Base-by-base conservation (phyloP, 2,113 vertebrate species). In the Paracanthobrama guichenoti region DNA sequence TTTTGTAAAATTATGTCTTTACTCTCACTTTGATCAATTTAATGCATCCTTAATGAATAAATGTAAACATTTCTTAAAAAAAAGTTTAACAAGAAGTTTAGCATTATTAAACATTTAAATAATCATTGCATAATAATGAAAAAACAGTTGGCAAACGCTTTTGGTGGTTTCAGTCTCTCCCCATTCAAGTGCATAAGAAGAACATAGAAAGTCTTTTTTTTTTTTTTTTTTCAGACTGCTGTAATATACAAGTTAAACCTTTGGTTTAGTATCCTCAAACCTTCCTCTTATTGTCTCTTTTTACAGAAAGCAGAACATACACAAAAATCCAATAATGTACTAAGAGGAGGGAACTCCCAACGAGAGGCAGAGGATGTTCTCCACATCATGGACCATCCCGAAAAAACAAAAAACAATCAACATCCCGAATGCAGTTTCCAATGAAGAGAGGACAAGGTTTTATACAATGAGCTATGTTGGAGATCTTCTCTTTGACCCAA, bases 231-330 rank as follows among this genome's bases (percentile, higher is more conserved):
- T 5, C 60, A 64, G 5, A 28, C 24, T 62, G 12, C 5, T 62
- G 62, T 64, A 28, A 64, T 64, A 16, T 1, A 18, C 6, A 53
- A 18, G 50, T 53, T 53, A 53, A 31, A 64, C 60, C 26, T 64
- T 24, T 28, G 26, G 12, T 28, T 64, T 64, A 53, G 1, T 81
- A 22, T 1, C 55, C 28, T 71, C 48, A 55, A 62, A 75, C 28
- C 46, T 69, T 26, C 12, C 35, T 31, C 6, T 74, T 50, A 14
- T 50, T 66, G 18, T 18, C 79, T 84, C n/a, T 20, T 39, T 31
- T 73, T 20, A 64, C 77, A 85, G 84, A 85, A 31, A 85, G 53
- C 77, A 72, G 69, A 62, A 26, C 31, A 46, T 80, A 39, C 39
- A 80, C 76, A 72, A 85, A 80, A 74, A 42, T 18, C 75, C 77